Percentiles rank a stretch among this genome's conserved stretches.
phyloP scores from a whole-genome alignment of 2,113 vertebrate species.

The Eudyptes chrysolophus region DNA sequence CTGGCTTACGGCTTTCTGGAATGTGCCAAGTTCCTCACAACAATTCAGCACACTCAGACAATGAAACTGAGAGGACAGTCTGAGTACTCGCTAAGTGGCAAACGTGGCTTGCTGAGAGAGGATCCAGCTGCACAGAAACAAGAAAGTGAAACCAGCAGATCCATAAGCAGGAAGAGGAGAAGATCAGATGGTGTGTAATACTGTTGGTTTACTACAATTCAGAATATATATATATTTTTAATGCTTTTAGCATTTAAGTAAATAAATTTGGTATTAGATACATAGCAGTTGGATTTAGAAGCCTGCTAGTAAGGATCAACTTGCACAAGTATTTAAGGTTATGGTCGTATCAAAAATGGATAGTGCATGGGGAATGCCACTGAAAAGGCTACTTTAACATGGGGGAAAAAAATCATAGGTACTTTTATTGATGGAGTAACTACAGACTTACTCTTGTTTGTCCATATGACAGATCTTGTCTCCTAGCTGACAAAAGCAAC shows the following conservation, averaged over 20 bases:
- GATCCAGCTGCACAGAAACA: constrained; percentile 48
- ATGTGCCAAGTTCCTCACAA: constrained; percentile 77
- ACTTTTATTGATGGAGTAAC: background rate
- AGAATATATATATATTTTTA: background rate
- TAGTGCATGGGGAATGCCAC: background rate
- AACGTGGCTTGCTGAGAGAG: background rate
- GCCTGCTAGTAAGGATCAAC: background rate
- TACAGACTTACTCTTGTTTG: background rate
- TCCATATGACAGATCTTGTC: background rate
- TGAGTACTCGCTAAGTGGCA: background rate
- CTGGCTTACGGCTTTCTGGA: constrained; percentile 74
- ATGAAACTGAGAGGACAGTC: constrained; percentile 4
- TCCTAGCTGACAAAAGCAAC: background rate
- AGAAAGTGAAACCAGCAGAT: background rate
- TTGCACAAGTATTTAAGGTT: background rate
- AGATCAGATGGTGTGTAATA: constrained; percentile 37
- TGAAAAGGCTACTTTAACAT: background rate
- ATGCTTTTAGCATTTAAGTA: background rate
- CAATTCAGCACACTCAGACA: constrained; percentile 60
- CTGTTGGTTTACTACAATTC: background rate
- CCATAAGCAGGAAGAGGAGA: constrained; percentile 67
- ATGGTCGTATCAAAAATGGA: background rate
- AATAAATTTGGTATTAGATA: background rate
- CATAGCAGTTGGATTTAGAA: background rate
- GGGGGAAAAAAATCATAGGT: background rate